These are phyloP conservation scores for Arnoldichthys spilopterus DNA, from an alignment of 2,797 vertebrate species.

Conservation along the genomic window DNA sequence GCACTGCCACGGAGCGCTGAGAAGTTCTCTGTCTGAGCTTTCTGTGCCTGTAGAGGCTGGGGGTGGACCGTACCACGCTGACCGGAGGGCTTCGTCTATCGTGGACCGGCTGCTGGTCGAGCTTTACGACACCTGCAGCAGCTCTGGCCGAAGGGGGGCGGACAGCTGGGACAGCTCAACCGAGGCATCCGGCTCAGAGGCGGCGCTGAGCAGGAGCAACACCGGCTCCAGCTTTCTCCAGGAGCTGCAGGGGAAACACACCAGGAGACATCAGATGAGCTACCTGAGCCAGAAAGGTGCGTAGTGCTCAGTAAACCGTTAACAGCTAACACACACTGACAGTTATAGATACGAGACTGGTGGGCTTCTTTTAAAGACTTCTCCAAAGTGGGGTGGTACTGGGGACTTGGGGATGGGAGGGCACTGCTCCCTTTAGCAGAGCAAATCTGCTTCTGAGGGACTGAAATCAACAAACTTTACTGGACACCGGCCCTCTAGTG, in stretches of 20 bases:
- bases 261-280: conserved; percentile 80
- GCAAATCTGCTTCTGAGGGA: no score
- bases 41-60: not conserved
- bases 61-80: not conserved
- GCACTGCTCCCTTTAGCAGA: no score
- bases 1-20: not conserved
- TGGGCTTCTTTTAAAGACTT: no score
- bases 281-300: conserved; percentile 90
- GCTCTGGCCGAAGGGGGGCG: conserved; percentile 65
- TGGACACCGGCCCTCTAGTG: no score
- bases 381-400: no score
- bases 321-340: no score
- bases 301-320: not conserved
- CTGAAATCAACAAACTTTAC: no score
- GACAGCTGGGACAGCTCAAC: conserved; percentile 91
- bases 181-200: conserved; percentile 87
- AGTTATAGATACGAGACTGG: no score
- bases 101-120: conserved; percentile 92
- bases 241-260: conserved; percentile 87
- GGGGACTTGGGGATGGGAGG: no score
- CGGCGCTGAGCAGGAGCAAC: conserved; percentile 78
- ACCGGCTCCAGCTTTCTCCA: conserved; percentile 84
- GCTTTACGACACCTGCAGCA: conserved; percentile 87
- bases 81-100: conserved; percentile 78
- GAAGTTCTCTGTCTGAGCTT: not conserved